phyloP scores from a whole-genome alignment of 1,140 invertebrate genomes.

The Cotesia vestalis region DNA sequence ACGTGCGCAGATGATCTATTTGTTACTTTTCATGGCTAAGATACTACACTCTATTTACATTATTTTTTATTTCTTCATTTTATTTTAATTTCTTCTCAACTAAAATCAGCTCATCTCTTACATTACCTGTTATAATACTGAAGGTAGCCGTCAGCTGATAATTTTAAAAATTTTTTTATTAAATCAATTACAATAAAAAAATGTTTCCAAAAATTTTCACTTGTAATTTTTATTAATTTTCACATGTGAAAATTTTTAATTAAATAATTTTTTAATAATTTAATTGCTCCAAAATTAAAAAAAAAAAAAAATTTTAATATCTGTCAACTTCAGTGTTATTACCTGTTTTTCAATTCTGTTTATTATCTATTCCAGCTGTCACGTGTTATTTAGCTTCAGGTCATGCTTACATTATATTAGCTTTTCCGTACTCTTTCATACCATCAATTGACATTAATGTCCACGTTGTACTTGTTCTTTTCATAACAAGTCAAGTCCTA shows the following conservation, averaged over 20 bases:
- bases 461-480: conserved; percentile 24
- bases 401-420: conserved; percentile 38
- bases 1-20: neutral
- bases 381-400: conserved; percentile 36
- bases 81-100: too few species aligned
- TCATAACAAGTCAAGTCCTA: conserved; percentile 9
- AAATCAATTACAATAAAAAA: too few species aligned
- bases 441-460: conserved; percentile 39
- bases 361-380: conserved; percentile 37
- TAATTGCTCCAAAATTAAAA: too few species aligned
- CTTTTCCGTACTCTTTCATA: conserved; percentile 32
- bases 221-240: too few species aligned
- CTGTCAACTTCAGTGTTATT: conserved; percentile 10
- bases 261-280: too few species aligned
- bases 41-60: neutral
- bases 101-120: too few species aligned
- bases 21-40: neutral
- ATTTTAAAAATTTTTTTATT: too few species aligned
- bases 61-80: too few species aligned
- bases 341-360: conserved; percentile 22
- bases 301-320: too few species aligned
- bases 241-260: too few species aligned
- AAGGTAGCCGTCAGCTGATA: too few species aligned
- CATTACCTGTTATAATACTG: neutral
- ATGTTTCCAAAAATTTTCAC: too few species aligned